Base-by-base conservation (phyloP, 1,140 invertebrate species). In the Caenorhabditis tropicalis region DNA sequence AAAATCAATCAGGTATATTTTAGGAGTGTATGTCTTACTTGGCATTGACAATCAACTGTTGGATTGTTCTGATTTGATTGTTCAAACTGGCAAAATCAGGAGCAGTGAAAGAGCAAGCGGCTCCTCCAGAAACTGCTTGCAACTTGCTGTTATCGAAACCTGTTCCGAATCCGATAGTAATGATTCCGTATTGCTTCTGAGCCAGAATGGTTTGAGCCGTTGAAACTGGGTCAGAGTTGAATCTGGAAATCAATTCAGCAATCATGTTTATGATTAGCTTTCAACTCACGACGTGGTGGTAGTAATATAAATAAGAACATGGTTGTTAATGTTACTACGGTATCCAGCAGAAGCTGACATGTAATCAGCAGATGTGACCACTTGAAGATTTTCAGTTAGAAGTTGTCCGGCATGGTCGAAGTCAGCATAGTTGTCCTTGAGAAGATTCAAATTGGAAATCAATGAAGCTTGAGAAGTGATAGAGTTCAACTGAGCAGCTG, bases 241-340 rank as follows among this genome's bases (percentile, higher is more conserved):
- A 82, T 9, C 79, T 84, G 39, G 53, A 84, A 84, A 43, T 10
- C 3, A 56, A n/a, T n/a, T n/a, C n/a, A n/a, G n/a, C n/a, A n/a
- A 51, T 6, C 39, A 46, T 12, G 39, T 43, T 6, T 2, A 0
- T 43, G 49, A 7, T 33, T n/a, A 58, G 12, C 6, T 9, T 0
- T 27, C 31, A 21, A 60, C 27, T 86, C 53, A 86, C 85, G 3
- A 24, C 7, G 70, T 58, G 24, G 49, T 86, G 0, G 85, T 21
- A 12, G 85, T 86, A 16, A 86, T 6, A 79, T 86, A 86, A 33
- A 86, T 36, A 31, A 86, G 3, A 49, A 86, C 83, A n/a, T 83
- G 74, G 56, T 86, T 86, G 49, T 10, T 46, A 12, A 83, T 70
- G 29, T 80, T 16, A 24, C 46, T 65, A 36, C 82, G 74, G 49